A percentile compares a stretch with the other conserved stretches of the same genome.
Conservation (phyloP, 2,797 vertebrate species). For the Urocyon cinereoargenteus region DNA sequence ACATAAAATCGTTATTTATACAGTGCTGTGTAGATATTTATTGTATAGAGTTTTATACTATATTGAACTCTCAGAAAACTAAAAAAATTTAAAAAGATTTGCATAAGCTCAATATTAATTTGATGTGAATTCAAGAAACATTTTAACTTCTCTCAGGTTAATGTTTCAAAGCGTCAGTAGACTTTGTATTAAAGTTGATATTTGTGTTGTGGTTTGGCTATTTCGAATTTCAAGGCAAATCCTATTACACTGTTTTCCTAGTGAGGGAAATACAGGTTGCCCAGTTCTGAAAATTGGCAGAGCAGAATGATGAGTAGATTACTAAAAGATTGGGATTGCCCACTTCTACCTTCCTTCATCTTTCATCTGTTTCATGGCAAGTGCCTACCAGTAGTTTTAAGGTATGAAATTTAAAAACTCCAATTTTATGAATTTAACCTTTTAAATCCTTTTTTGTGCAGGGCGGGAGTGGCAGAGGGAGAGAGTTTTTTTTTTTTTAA, state of each 20-base stretch:
- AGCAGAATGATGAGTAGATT: background rate
- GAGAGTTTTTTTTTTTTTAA: background rate
- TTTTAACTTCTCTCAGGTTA: slow-evolving; percentile 13
- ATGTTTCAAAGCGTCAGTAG: slow-evolving; percentile 14
- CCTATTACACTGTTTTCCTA: background rate
- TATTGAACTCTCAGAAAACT: slow-evolving; percentile 46
- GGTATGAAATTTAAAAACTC: background rate
- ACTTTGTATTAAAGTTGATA: slow-evolving; percentile 15
- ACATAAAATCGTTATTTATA: slow-evolving; percentile 33
- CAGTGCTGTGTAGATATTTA: background rate
- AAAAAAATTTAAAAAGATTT: slow-evolving; percentile 50
- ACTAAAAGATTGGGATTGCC: background rate
- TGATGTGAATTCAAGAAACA: slow-evolving; percentile 6
- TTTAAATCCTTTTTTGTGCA: background rate
- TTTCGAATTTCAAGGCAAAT: background rate
- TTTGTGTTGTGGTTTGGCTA: background rate
- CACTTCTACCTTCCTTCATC: background rate
- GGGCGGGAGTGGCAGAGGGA: background rate
- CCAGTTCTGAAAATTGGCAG: background rate
- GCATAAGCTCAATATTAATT: background rate
- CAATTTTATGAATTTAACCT: slow-evolving; percentile 26
- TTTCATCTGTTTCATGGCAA: slow-evolving; percentile 12
- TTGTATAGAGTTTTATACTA: slow-evolving; percentile 18
- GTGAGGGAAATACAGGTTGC: background rate
- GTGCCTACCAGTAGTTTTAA: slow-evolving; percentile 1